Percentiles rank a stretch among this genome's conserved stretches.
Evolutionary conservation across 2,797 vertebrate genomes (phyloP).

Genomic region (Gadopsis marmoratus): DNA sequence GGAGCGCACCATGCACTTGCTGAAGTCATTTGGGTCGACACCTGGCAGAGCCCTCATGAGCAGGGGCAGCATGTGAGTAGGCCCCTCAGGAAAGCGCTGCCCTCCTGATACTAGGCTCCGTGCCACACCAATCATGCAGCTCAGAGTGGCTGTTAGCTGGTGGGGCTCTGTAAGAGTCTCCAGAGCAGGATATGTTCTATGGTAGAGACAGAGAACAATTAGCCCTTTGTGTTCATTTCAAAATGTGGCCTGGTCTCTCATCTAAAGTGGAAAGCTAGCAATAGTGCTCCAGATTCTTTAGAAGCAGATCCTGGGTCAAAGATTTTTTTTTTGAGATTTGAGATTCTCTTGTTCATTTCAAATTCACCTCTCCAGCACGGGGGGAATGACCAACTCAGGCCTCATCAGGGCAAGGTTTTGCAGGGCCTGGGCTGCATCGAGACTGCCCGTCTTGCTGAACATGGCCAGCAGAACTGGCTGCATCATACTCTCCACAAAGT

Average conservation of each 20-base stretch:
- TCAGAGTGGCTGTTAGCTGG: conserved; percentile 97
- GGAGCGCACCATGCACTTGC: conserved; percentile 96
- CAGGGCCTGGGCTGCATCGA: conserved; percentile 96
- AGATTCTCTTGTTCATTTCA: background rate
- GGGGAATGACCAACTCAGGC: conserved; percentile 96
- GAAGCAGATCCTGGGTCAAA: conserved; percentile 9
- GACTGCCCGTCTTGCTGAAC: conserved; percentile 98
- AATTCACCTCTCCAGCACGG: conserved; percentile 96
- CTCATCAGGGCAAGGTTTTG: conserved; percentile 97
- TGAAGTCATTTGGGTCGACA: conserved; percentile 98
- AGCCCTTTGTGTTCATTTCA: conserved; percentile 45
- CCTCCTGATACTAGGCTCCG: conserved; percentile 94
- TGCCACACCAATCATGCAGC: conserved; percentile 97
- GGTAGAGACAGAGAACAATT: conserved; percentile 49
- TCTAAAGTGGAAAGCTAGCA: conserved; percentile 20
- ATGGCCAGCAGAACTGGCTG: conserved; percentile 97
- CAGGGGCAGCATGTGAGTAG: conserved; percentile 97
- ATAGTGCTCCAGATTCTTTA: background rate
- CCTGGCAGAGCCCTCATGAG: conserved; percentile 97
- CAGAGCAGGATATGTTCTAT: conserved; percentile 95
- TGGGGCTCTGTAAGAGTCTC: conserved; percentile 98
- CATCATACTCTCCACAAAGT: conserved; percentile 96
- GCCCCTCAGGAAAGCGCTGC: conserved; percentile 93
- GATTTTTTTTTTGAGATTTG: background rate
- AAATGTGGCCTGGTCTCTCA: conserved; percentile 28